Conservation (phyloP, 2,797 vertebrate species). For the Gobionotothen gibberifrons region DNA sequence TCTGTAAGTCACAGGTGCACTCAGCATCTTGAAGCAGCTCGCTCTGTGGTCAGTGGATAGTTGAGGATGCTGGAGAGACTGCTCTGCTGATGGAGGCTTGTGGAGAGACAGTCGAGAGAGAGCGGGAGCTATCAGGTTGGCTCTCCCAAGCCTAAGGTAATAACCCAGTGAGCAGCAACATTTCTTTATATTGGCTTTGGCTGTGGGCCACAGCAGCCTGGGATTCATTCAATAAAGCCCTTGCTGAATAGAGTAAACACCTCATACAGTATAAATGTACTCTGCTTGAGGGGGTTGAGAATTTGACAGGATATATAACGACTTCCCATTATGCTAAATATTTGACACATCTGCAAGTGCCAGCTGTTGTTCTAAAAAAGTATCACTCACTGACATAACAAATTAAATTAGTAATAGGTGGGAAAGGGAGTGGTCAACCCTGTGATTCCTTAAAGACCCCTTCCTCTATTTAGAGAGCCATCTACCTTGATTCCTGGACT, state of each 20-base stretch:
- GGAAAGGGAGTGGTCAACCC: background rate
- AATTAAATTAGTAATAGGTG: constrained; percentile 5
- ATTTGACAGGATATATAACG: constrained; percentile 32
- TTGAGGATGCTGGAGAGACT: constrained; percentile 28
- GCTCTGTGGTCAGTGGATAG: constrained; percentile 19
- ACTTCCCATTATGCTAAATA: constrained; percentile 36
- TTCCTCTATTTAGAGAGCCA: background rate
- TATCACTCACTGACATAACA: constrained; percentile 17
- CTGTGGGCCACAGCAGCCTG: constrained; percentile 42
- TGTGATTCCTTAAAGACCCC: background rate
- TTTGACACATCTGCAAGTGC: constrained; percentile 40
- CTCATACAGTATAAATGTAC: constrained; percentile 42
- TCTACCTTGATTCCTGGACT: background rate
- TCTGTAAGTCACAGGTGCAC: background rate
- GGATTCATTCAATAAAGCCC: constrained; percentile 53
- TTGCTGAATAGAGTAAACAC: constrained; percentile 46
- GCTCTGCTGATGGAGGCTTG: constrained; percentile 20
- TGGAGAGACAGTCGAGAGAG: constrained; percentile 27
- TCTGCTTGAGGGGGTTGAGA: constrained; percentile 16
- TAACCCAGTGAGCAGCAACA: constrained; percentile 53
- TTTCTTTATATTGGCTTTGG: constrained; percentile 57
- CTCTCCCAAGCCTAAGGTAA: constrained; percentile 46
- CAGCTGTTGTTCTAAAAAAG: constrained; percentile 36
- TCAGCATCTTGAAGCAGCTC: background rate
- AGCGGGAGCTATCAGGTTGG: constrained; percentile 48